A percentile compares a stretch with the other conserved stretches of the same genome.
Evolutionary conservation across 1,140 invertebrate genomes (phyloP).

Genomic region (Solen grandis): DNA sequence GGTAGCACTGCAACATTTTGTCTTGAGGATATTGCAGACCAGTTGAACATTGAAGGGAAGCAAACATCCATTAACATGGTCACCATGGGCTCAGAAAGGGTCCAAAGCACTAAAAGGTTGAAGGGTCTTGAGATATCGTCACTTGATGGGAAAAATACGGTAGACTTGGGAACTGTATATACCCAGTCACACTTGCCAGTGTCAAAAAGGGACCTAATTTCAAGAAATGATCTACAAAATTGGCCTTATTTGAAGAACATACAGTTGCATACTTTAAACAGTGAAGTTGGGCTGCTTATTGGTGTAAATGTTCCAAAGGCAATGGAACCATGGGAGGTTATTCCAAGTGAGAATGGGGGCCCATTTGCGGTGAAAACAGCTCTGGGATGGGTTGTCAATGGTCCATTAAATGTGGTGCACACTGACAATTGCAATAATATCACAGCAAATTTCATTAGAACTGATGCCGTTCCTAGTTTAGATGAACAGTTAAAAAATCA

Average conservation of each 20-base stretch:
- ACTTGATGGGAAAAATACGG: neutral
- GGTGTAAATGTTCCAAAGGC: slow-evolving; percentile 35
- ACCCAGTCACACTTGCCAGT: neutral
- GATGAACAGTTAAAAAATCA: neutral
- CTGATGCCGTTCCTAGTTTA: neutral
- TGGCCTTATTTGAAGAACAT: slow-evolving; percentile 3
- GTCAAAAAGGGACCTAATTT: neutral
- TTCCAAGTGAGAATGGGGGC: slow-evolving; percentile 18
- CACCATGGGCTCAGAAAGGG: no score
- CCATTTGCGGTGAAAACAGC: slow-evolving; percentile 56
- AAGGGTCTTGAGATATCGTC: neutral
- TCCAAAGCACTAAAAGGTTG: no score
- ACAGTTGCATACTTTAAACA: slow-evolving; percentile 11
- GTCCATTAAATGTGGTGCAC: slow-evolving; percentile 25
- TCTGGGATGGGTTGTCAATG: slow-evolving; percentile 56
- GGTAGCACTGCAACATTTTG: no score
- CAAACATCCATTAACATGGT: no score
- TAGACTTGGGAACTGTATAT: neutral
- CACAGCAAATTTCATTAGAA: neutral
- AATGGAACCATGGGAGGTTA: slow-evolving; percentile 39
- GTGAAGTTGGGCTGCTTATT: slow-evolving; percentile 46
- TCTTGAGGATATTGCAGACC: no score
- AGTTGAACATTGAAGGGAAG: no score
- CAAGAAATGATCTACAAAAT: neutral
- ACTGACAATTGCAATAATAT: neutral